These are phyloP conservation scores for Anoplolepis gracilipes DNA, from an alignment of 1,140 invertebrate species.

Conservation along the genomic window DNA sequence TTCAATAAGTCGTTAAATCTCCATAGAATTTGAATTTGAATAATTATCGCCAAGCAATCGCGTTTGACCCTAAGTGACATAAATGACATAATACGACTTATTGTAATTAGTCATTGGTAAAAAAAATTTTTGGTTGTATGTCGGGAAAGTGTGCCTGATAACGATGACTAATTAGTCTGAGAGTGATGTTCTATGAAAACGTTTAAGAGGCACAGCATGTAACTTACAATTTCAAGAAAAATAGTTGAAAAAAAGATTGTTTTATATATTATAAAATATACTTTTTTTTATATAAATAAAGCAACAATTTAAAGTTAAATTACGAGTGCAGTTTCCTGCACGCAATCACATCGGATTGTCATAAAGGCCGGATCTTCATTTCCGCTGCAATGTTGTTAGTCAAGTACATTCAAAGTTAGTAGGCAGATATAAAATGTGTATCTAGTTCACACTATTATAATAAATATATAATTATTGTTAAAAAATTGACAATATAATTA, in stretches of 20 bases:
- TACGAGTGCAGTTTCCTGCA: slow-evolving; percentile 3
- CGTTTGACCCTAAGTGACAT: not conserved
- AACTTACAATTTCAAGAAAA: not conserved
- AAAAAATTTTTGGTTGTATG: not conserved
- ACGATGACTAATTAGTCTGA: not conserved
- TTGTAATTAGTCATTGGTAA: not conserved
- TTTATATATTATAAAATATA: not conserved
- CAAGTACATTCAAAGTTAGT: slow-evolving; percentile 8
- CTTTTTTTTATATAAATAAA: not conserved
- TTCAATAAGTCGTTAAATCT: not conserved
- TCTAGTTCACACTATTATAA: not conserved
- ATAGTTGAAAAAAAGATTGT: not conserved
- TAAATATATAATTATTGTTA: not conserved
- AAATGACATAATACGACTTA: not conserved
- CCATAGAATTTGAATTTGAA: not conserved
- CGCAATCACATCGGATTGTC: not conserved
- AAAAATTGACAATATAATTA: not conserved
- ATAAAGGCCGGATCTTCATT: slow-evolving; percentile 32
- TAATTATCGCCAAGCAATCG: not conserved
- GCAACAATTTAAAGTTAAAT: not conserved
- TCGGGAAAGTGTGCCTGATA: not conserved
- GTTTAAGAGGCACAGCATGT: not conserved
- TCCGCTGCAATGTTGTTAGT: slow-evolving; percentile 1
- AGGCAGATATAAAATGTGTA: not conserved
- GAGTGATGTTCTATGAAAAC: not conserved